A percentile compares a stretch with the other conserved stretches of the same genome.
phyloP scores from a whole-genome alignment of 2,113 vertebrate genomes.

The Megaceryle torquata region DNA sequence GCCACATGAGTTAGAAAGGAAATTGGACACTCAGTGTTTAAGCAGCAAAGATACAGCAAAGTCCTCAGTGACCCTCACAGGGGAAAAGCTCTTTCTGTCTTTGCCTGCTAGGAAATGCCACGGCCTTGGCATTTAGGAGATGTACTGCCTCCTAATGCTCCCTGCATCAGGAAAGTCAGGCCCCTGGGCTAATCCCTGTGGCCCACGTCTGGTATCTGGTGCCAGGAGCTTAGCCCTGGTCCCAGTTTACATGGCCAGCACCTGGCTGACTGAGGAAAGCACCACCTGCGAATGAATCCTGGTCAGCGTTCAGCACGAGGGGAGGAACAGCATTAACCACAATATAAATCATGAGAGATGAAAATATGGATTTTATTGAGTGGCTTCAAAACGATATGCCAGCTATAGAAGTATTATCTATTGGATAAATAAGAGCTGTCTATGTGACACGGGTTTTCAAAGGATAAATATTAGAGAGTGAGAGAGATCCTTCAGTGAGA shows the following conservation, averaged over 20 bases:
- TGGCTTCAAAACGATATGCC: conserved; percentile 35
- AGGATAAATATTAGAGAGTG: conserved; percentile 65
- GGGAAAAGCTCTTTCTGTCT: background rate
- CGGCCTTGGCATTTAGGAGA: conserved; percentile 67
- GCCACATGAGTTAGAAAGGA: fast-evolving
- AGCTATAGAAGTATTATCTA: conserved; percentile 64
- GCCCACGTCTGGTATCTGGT: background rate
- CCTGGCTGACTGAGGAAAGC: conserved; percentile 8
- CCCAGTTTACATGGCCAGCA: background rate
- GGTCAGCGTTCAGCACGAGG: background rate
- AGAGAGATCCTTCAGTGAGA: conserved; percentile 45
- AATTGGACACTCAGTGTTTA: background rate
- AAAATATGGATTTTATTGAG: conserved; percentile 58
- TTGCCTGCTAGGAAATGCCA: background rate
- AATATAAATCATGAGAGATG: conserved; percentile 17
- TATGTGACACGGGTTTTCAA: conserved; percentile 64
- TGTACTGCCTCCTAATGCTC: background rate
- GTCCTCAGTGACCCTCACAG: background rate
- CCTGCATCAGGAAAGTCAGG: background rate
- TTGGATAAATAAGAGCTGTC: conserved; percentile 65
- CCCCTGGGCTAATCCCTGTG: conserved; percentile 33
- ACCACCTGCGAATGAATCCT: background rate
- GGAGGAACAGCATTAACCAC: background rate
- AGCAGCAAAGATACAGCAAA: background rate
- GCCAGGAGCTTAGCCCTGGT: conserved; percentile 17